These are phyloP conservation scores for Epiblema foenella DNA, from an alignment of 2,888 invertebrate species.

Conservation along the genomic window DNA sequence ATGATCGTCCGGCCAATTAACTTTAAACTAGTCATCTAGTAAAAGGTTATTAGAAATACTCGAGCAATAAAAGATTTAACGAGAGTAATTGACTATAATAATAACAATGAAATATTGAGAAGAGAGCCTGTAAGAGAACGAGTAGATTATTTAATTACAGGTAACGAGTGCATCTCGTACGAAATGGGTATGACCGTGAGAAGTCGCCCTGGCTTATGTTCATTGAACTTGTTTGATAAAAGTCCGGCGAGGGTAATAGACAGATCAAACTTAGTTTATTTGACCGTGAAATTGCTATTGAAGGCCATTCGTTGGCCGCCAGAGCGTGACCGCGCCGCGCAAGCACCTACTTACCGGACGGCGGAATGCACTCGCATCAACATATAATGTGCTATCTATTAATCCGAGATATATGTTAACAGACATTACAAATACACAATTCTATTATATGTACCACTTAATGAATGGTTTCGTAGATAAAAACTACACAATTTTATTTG, in stretches of 20 bases:
- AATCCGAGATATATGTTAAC: constrained; percentile 11
- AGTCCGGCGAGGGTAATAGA: constrained; percentile 39
- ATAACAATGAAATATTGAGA: constrained; percentile 16
- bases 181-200: constrained; percentile 39
- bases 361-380: constrained; percentile 22
- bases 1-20: constrained; percentile 48
- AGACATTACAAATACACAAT: constrained; percentile 8
- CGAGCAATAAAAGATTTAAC: constrained; percentile 13
- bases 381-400: constrained; percentile 22
- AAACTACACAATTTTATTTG: not conserved
- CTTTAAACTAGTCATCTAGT: constrained; percentile 15
- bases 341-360: constrained; percentile 42
- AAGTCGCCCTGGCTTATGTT: constrained; percentile 30
- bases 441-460: not conserved
- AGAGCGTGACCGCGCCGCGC: constrained; percentile 40
- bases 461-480: too few relatives aligned
- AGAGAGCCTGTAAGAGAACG: not conserved
- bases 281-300: constrained; percentile 44
- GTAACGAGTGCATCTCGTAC: not conserved
- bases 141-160: constrained; percentile 33
- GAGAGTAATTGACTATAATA: constrained; percentile 23
- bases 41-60: constrained; percentile 10
- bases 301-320: constrained; percentile 39
- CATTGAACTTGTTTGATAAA: constrained; percentile 40
- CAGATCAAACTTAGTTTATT: constrained; percentile 45